Evolutionary conservation across 1,140 invertebrate genomes (phyloP), one percentile per base, ranked within the genome.

Genomic region (Pararge aegeria): DNA sequence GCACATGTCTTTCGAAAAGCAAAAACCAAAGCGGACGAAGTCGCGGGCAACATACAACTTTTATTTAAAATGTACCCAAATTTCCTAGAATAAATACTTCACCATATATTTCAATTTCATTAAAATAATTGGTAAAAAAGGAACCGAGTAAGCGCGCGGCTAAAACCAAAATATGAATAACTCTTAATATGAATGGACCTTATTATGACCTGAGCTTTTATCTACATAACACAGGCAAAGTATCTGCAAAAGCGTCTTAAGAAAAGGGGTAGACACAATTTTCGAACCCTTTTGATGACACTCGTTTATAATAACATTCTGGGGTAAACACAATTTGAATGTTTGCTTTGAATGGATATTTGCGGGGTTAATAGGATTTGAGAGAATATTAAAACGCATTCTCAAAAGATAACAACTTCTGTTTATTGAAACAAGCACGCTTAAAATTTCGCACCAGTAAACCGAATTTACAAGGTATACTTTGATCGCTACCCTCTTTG

Each of bases 321-420:
- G 42, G 42, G 42, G 20, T 18, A 46, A 20, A 20, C 16, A 16
- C 16, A 6, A 40, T 16, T 16, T 15, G 38, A 40, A 15, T 40
- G 15, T 40, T 40, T 16, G 72, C 76, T 71, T 48, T 55, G n/a
- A 62, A 59, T 42, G 44, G 46, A 10, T 52, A 55, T 54, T 51
- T 40, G 29, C n/a, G 55, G 57, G 55, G 55, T 50, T 55, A 64
- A 64, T 59, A 63, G 53, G 48, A 29, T 63, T 50, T 52, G 20
- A 13, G 24, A 20, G 5, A 20, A 20, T 6, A n/a, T 15, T 1
- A 42, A 42, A 42, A 42, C 1, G 7, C 16, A 1, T 42, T 3
- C 5, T 6, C 16, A 7, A 42, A 16, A 6, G 18, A 42, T 16
- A 27, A 4, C 27, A n/a, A n/a, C n/a, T n/a, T n/a, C n/a, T n/a